Evolutionary conservation across 1,140 invertebrate genomes (phyloP).

Genomic region (Kradibia gibbosae): DNA sequence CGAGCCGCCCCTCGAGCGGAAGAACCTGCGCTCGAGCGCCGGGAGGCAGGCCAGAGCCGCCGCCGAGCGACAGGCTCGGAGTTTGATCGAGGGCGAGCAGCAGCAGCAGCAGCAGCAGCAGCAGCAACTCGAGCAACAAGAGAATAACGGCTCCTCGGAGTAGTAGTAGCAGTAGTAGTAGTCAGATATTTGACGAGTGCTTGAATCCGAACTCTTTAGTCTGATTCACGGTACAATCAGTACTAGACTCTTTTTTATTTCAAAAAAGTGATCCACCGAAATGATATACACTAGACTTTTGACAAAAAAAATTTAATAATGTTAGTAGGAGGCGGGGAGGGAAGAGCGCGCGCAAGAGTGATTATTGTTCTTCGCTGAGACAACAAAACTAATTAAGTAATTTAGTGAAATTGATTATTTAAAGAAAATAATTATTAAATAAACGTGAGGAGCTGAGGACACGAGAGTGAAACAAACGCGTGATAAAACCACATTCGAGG

Average conservation of each 20-base stretch:
- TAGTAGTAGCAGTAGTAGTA: slow-evolving; percentile 51
- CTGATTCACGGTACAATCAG: slow-evolving; percentile 33
- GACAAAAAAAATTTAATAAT: not conserved
- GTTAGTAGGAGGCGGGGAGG: too few relatives aligned
- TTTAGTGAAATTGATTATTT: slow-evolving; percentile 51
- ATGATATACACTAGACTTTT: slow-evolving; percentile 41
- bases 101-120: slow-evolving; percentile 58
- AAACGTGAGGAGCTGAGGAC: slow-evolving; percentile 36
- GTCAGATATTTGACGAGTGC: slow-evolving; percentile 23
- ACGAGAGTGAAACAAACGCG: slow-evolving; percentile 49
- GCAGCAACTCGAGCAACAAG: slow-evolving; percentile 57
- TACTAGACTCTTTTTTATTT: slow-evolving; percentile 40
- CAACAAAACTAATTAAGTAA: slow-evolving; percentile 43
- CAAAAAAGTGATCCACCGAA: slow-evolving; percentile 50
- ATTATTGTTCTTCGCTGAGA: slow-evolving; percentile 44
- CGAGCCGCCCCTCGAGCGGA: slow-evolving; percentile 70
- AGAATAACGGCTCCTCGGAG: slow-evolving; percentile 60
- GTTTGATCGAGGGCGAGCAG: slow-evolving; percentile 65
- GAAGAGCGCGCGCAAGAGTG: slow-evolving; percentile 40
- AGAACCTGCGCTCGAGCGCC: slow-evolving; percentile 71
- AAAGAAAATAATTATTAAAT: slow-evolving; percentile 42
- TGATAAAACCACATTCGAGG: slow-evolving; percentile 47
- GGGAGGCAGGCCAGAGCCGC: slow-evolving; percentile 70
- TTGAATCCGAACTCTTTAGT: slow-evolving; percentile 47
- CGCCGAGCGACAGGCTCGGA: slow-evolving; percentile 68